A percentile compares a stretch with the other conserved stretches of the same genome.
Evolutionary conservation across 2,113 vertebrate species (phyloP).

Genomic region (Amblyopsis rosae): DNA sequence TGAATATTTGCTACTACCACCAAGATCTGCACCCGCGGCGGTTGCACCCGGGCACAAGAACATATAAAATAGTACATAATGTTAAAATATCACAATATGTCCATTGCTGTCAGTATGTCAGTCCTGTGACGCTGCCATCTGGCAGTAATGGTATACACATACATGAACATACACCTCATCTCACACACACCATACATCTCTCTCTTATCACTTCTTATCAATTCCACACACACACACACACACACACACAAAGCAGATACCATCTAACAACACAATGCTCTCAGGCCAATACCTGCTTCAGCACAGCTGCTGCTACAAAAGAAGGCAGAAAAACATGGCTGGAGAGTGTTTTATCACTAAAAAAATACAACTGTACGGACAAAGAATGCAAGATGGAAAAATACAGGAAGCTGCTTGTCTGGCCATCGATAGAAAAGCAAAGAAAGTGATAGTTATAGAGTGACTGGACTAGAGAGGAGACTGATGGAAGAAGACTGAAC

Average conservation of each 20-base stretch:
- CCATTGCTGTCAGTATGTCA: too few species aligned
- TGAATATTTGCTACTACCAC: too few species aligned
- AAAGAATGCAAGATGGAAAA: constrained; percentile 76
- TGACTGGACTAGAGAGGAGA: neutral
- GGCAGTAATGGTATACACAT: constrained; percentile 4
- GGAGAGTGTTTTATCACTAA: constrained; percentile 47
- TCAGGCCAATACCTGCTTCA: constrained; percentile 65
- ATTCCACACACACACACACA: constrained; percentile 1
- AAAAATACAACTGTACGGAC: constrained; percentile 63
- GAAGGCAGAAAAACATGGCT: constrained; percentile 62
- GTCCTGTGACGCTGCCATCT: too few species aligned
- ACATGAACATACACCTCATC: constrained; percentile 19
- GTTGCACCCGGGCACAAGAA: too few species aligned
- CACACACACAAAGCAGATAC: constrained; percentile 52
- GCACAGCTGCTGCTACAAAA: constrained; percentile 75
- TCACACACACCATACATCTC: too few species aligned
- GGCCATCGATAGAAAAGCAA: constrained; percentile 65
- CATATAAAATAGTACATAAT: too few species aligned
- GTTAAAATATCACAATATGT: too few species aligned
- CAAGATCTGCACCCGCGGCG: too few species aligned
- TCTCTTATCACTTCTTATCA: too few species aligned
- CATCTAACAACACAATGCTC: constrained; percentile 68
- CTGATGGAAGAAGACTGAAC: too few species aligned
- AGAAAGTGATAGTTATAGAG: constrained; percentile 15
- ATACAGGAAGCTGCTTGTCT: constrained; percentile 71